Base-by-base conservation (phyloP, 2,797 vertebrate genomes). In the Poeciliopsis infans region DNA sequence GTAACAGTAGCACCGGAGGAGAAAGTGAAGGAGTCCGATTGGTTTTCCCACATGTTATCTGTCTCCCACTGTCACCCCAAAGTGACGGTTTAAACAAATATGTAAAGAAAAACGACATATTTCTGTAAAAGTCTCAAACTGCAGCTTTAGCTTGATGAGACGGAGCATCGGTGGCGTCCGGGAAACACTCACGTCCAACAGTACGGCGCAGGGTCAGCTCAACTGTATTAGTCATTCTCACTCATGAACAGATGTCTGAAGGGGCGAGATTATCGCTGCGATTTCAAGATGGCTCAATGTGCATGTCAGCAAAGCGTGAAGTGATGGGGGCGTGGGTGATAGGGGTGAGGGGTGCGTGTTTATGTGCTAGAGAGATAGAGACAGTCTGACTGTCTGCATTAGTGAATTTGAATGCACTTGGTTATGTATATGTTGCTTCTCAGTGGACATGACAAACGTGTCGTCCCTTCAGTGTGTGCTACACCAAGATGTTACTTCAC, bases 391-490 rank as follows among this genome's bases (percentile, higher is more conserved):
- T 80, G 88, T 88, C 83, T 83, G 88, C 75, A 85, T 91, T 90
- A 85, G 79, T 80, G 90, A 77, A 86, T 91, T 78, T 91, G 88
- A 87, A 89, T 89, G 91, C 78, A 66, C 90, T 91, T 92, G 91
- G 92, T 92, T 93, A 83, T 93, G 86, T 91, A 80, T 93, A 91
- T 90, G 93, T 92, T 90, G 88, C 91, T 87, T 84, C 91, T 93
- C 92, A 93, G 93, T 92, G 94, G 94, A 95, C 94, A 94, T 95
- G 95, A 95, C 92, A 95, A 95, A 94, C 91, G 90, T 93, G 92
- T 94, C 88, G 90, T 86, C 87, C 79, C 87, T 92, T 92, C 92
- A 87, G 82, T 81, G 85, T 89, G 88, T 77, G 85, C 87, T 87
- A 91, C 92, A 91, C 86, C 76, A 76, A 89, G 78, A 88, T 73